These are phyloP conservation scores for Pelecanoides urinatrix DNA, from an alignment of 2,113 vertebrate species.

Conservation along the genomic window DNA sequence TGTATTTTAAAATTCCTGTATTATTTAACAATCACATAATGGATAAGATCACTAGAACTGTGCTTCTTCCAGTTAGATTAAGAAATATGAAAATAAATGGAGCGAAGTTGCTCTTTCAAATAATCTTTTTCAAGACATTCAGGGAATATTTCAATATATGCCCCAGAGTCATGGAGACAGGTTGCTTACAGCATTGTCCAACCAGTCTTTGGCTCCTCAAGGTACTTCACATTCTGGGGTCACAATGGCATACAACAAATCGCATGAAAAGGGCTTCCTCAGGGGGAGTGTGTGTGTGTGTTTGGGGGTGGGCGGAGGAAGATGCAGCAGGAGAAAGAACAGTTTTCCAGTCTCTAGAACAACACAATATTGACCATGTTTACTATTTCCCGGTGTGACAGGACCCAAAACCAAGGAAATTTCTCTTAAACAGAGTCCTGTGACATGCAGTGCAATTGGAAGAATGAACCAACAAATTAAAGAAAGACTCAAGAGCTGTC, in stretches of 20 bases:
- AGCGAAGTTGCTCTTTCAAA: neutral
- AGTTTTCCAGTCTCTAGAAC: neutral
- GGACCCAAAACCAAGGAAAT: neutral
- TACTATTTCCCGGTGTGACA: neutral
- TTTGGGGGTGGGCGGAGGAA: neutral
- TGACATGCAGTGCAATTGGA: neutral
- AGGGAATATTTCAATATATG: neutral
- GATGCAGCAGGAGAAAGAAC: neutral
- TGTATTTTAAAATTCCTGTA: neutral
- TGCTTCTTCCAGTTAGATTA: neutral
- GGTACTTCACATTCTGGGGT: neutral
- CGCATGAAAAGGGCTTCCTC: fast-evolving
- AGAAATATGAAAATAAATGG: neutral
- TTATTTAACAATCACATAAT: neutral
- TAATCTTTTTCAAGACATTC: neutral
- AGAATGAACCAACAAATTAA: neutral
- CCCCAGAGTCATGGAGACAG: neutral
- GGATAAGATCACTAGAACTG: neutral
- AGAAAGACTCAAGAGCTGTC: neutral
- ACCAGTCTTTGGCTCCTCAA: neutral
- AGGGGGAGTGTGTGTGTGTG: fast-evolving
- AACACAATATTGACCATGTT: neutral
- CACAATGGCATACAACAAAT: neutral
- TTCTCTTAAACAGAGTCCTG: neutral
- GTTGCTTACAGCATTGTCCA: neutral